A percentile compares a stretch with the other conserved stretches of the same genome.
Conservation (phyloP, 2,888 invertebrate genomes). For the Spicauda simplicius region DNA sequence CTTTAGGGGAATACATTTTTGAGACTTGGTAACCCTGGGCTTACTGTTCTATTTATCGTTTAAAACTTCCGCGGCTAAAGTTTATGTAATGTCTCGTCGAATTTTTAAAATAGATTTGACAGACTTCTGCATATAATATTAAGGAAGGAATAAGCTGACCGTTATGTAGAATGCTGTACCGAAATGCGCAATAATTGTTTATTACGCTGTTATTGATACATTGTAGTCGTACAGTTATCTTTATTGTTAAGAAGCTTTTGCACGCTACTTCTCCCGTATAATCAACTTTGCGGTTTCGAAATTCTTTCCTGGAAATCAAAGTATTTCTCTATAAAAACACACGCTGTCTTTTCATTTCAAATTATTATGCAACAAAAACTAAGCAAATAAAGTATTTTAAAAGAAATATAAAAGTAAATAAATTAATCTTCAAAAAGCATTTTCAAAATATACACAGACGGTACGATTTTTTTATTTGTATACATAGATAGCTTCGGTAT, state of each 20-base stretch:
- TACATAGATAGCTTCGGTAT: neutral
- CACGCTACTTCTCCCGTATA: neutral
- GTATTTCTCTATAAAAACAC: neutral
- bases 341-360: neutral
- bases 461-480: neutral
- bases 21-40: too few relatives aligned
- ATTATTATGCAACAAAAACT: too few relatives aligned
- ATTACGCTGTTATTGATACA: neutral
- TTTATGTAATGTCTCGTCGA: constrained; percentile 4
- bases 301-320: too few relatives aligned
- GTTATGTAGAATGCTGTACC: too few relatives aligned
- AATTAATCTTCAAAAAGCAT: neutral
- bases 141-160: too few relatives aligned
- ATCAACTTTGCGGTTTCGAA: neutral
- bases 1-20: too few relatives aligned
- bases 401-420: too few relatives aligned
- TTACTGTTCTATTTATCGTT: neutral
- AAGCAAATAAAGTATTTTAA: too few relatives aligned
- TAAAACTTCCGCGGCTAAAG: neutral
- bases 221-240: neutral
- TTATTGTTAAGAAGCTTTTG: neutral
- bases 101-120: constrained; percentile 11
- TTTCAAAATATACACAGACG: neutral
- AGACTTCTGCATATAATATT: neutral
- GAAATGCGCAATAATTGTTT: constrained; percentile 1